These are phyloP conservation scores for Myathropa florea DNA, from an alignment of 2,888 invertebrate genomes.

Conservation along the genomic window DNA sequence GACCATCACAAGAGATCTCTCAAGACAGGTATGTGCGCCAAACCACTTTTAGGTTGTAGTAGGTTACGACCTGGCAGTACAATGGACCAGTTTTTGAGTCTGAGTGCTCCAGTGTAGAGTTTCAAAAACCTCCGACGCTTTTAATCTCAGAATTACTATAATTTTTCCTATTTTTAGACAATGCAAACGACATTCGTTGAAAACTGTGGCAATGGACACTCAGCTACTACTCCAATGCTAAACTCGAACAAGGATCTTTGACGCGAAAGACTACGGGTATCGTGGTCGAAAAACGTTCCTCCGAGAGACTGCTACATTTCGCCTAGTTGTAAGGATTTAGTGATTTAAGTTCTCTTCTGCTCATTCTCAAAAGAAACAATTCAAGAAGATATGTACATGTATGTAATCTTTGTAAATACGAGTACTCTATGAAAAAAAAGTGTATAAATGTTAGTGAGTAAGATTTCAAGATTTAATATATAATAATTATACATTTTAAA, in stretches of 20 bases:
- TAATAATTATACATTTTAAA: neutral
- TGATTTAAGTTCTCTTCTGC: slow-evolving; percentile 37
- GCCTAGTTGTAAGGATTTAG: slow-evolving; percentile 54
- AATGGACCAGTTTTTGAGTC: no score
- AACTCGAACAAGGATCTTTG: slow-evolving; percentile 64
- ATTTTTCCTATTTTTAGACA: slow-evolving; percentile 61
- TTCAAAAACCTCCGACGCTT: no score
- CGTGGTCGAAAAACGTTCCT: slow-evolving; percentile 68
- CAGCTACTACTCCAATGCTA: slow-evolving; percentile 58
- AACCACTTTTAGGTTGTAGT: no score
- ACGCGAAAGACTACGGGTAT: slow-evolving; percentile 70
- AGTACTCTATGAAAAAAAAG: neutral
- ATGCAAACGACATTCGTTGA: slow-evolving; percentile 74
- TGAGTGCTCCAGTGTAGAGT: no score
- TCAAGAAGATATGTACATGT: neutral
- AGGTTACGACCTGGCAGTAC: no score
- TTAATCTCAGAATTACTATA: neutral
- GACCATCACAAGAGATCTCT: slow-evolving; percentile 68
- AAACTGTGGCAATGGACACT: slow-evolving; percentile 71
- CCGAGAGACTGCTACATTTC: slow-evolving; percentile 68
- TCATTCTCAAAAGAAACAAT: slow-evolving; percentile 11
- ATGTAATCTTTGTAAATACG: slow-evolving; percentile 27
- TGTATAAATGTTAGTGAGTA: slow-evolving; percentile 28
- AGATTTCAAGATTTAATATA: slow-evolving; percentile 3
- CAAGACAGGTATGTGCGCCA: slow-evolving; percentile 70